Evolutionary conservation across 2,113 vertebrate species (phyloP).

Genomic region (Podiceps cristatus): DNA sequence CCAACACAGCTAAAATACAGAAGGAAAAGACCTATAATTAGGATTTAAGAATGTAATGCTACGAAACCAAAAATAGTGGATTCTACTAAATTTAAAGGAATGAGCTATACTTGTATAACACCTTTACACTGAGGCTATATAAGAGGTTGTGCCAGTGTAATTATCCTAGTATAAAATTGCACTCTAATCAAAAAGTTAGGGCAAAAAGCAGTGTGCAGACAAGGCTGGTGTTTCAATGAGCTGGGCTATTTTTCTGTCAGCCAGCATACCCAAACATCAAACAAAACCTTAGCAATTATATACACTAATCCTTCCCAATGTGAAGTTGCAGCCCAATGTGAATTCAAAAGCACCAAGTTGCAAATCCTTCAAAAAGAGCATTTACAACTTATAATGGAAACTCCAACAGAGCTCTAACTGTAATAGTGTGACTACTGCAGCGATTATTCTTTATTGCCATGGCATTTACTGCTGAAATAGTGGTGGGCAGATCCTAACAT

Average conservation of each 20-base stretch:
- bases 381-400: slow-evolving; percentile 70
- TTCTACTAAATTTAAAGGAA: slow-evolving; percentile 10
- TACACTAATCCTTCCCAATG: slow-evolving; percentile 49
- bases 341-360: slow-evolving; percentile 52
- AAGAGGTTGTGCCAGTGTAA: not conserved
- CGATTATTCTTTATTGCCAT: slow-evolving; percentile 69
- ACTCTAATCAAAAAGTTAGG: slow-evolving; percentile 41
- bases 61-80: not conserved
- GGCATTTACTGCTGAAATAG: slow-evolving; percentile 68
- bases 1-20: not conserved
- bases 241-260: slow-evolving; percentile 47
- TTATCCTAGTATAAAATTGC: slow-evolving; percentile 14
- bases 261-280: slow-evolving; percentile 58
- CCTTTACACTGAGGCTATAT: not conserved
- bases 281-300: slow-evolving; percentile 50
- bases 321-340: slow-evolving; percentile 54
- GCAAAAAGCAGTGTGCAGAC: slow-evolving; percentile 27
- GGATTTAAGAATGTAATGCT: not conserved
- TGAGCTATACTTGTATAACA: not conserved
- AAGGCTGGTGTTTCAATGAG: slow-evolving; percentile 40
- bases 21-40: slow-evolving; percentile 4
- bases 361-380: slow-evolving; percentile 63
- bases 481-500: slow-evolving; percentile 51
- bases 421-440: slow-evolving; percentile 52
- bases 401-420: slow-evolving; percentile 51